These are phyloP conservation scores for Aspidiotus rigidus DNA, from an alignment of 2,888 invertebrate species.

Conservation along the genomic window DNA sequence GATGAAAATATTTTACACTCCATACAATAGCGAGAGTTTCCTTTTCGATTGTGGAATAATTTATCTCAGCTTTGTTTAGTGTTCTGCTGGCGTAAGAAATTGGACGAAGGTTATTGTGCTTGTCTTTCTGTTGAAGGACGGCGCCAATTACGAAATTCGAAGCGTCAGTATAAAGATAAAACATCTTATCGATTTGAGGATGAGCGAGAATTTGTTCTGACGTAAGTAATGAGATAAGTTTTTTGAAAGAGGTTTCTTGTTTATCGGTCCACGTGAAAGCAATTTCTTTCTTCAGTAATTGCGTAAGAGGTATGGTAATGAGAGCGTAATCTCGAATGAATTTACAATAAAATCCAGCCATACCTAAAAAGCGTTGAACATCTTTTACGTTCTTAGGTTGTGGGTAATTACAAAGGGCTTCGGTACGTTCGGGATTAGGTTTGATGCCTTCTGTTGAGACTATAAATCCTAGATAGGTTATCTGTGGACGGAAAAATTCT, in stretches of 20 bases:
- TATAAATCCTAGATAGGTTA: slow-evolving; percentile 34
- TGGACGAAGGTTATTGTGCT: slow-evolving; percentile 39
- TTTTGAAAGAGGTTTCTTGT: not conserved
- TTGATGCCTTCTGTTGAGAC: slow-evolving; percentile 34
- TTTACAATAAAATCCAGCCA: slow-evolving; percentile 36
- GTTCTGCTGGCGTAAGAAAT: slow-evolving; percentile 40
- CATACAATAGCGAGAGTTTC: slow-evolving; percentile 41
- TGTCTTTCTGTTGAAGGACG: slow-evolving; percentile 37
- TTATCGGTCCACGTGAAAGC: slow-evolving; percentile 1
- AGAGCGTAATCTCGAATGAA: slow-evolving; percentile 35
- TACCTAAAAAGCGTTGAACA: slow-evolving; percentile 40
- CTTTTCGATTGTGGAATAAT: slow-evolving; percentile 40
- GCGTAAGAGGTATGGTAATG: not conserved
- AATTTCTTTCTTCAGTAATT: slow-evolving; percentile 5
- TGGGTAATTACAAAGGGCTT: slow-evolving; percentile 29
- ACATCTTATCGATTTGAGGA: slow-evolving; percentile 30
- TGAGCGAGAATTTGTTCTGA: slow-evolving; percentile 22
- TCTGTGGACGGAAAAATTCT: not conserved
- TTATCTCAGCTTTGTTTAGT: slow-evolving; percentile 39
- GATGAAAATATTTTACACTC: slow-evolving; percentile 39
- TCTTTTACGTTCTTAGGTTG: slow-evolving; percentile 32
- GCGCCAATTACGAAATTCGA: slow-evolving; percentile 39
- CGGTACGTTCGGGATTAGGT: slow-evolving; percentile 31
- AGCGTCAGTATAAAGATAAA: slow-evolving; percentile 39
- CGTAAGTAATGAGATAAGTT: slow-evolving; percentile 11